A percentile compares a stretch with the other conserved stretches of the same genome.
Evolutionary conservation across 2,113 vertebrate genomes (phyloP).

Genomic region (Callorhinus ursinus): DNA sequence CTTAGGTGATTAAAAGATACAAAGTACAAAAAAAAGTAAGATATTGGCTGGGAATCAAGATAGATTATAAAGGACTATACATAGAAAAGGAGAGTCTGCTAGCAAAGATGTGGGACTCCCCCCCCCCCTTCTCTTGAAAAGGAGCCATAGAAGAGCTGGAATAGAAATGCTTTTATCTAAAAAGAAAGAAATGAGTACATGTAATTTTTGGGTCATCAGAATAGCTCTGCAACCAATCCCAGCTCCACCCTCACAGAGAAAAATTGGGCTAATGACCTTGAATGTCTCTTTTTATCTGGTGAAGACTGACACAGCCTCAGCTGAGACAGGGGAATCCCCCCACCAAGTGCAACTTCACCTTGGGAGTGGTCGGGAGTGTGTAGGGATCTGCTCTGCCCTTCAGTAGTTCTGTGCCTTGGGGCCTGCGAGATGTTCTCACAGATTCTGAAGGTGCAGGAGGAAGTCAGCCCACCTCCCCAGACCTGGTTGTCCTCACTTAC

Average conservation of each 20-base stretch:
- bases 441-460: neutral
- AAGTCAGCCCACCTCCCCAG: conserved; percentile 18
- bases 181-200: conserved; percentile 81
- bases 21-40: conserved; percentile 68
- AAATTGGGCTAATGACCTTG: conserved; percentile 64
- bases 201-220: conserved; percentile 82
- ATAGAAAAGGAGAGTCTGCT: conserved; percentile 73
- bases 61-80: conserved; percentile 82
- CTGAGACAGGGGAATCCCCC: neutral
- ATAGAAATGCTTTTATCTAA: conserved; percentile 80
- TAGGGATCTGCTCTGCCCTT: neutral
- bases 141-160: conserved; percentile 73
- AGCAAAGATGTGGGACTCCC: conserved; percentile 63
- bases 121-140: conserved; percentile 23
- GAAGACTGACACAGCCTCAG: neutral
- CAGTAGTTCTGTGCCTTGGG: neutral
- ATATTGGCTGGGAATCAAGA: conserved; percentile 80
- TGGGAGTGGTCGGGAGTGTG: neutral
- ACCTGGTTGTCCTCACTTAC: conserved; percentile 73
- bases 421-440: conserved; percentile 1
- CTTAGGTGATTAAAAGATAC: conserved; percentile 77
- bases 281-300: conserved; percentile 61
- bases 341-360: neutral
- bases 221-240: conserved; percentile 68
- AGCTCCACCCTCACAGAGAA: conserved; percentile 51